Evolutionary conservation across 2,113 vertebrate species (phyloP).

Genomic region (Vulpes lagopus): DNA sequence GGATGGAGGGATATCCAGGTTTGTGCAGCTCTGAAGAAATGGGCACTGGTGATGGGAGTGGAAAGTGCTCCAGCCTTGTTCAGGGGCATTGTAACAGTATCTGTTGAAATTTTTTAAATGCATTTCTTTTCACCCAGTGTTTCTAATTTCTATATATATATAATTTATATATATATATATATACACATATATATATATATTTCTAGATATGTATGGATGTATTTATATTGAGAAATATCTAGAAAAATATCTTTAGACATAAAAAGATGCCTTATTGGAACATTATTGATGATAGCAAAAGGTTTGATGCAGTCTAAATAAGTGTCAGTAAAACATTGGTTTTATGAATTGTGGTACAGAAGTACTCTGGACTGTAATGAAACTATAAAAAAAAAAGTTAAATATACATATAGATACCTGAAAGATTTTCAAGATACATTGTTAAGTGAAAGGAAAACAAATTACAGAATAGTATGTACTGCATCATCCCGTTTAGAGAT

Average conservation of each 20-base stretch:
- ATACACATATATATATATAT: neutral
- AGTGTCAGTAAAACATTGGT: neutral
- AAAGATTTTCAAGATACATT: neutral
- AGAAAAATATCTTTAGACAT: slow-evolving; percentile 32
- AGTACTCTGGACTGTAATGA: neutral
- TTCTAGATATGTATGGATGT: neutral
- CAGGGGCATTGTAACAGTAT: neutral
- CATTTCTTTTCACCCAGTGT: neutral
- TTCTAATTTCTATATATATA: neutral
- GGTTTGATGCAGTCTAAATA: neutral
- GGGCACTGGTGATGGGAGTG: neutral
- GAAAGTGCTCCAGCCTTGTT: neutral
- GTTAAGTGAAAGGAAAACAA: neutral
- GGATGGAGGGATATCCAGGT: neutral
- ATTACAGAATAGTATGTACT: neutral
- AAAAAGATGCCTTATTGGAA: neutral
- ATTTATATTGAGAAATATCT: neutral
- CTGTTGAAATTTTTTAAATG: neutral
- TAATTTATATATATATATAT: neutral
- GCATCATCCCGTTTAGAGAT: neutral
- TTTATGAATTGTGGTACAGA: slow-evolving; percentile 32
- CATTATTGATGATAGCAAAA: slow-evolving; percentile 15
- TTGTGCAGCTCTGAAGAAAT: neutral
- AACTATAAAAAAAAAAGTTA: neutral
- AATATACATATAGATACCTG: neutral